Conservation (phyloP, 2,888 invertebrate genomes). For the Ellobium chinense region DNA sequence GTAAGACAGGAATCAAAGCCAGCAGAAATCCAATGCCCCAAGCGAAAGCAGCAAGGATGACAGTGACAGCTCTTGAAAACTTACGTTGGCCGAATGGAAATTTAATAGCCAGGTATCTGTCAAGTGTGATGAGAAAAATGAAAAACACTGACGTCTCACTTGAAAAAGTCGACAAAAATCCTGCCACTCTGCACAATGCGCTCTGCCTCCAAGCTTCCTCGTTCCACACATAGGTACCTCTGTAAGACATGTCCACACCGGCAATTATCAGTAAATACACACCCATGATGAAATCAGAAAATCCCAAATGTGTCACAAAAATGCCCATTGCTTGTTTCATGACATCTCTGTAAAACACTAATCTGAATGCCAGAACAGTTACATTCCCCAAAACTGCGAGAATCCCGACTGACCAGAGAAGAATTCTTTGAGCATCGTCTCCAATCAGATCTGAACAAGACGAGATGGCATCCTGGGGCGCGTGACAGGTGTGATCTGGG, state of each 20-base stretch:
- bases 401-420: constrained; percentile 58
- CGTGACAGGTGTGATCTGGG: constrained; percentile 21
- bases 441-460: constrained; percentile 60
- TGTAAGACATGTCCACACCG: constrained; percentile 54
- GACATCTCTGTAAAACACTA: constrained; percentile 57
- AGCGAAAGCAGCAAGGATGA: background rate
- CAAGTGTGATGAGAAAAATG: constrained; percentile 8
- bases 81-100: background rate
- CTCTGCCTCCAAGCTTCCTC: background rate
- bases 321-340: constrained; percentile 16
- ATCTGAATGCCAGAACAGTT: constrained; percentile 50
- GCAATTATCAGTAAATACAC: constrained; percentile 60
- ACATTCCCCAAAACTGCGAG: constrained; percentile 55
- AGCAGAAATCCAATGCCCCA: background rate
- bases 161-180: constrained; percentile 10
- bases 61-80: background rate
- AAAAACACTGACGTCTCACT: constrained; percentile 3
- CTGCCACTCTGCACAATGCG: background rate
- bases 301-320: constrained; percentile 17
- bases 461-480: constrained; percentile 54
- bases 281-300: constrained; percentile 61
- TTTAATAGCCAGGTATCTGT: constrained; percentile 7
- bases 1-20: background rate
- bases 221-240: constrained; percentile 52
- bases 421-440: constrained; percentile 43